Conservation (phyloP, 2,797 vertebrate genomes). For the Poeciliopsis presidionis region DNA sequence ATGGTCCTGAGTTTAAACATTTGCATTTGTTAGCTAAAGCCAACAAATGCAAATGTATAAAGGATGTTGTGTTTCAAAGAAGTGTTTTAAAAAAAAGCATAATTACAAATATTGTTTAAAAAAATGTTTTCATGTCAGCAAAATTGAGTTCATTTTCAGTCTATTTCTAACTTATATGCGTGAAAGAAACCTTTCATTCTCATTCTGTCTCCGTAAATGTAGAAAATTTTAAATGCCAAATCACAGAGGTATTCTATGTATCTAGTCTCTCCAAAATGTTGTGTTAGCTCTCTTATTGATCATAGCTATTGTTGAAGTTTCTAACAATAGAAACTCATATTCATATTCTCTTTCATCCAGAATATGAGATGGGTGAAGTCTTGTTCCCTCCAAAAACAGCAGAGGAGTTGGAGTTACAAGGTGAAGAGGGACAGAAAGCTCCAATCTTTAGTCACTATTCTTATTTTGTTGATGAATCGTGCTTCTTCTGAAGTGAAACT, state of each 20-base stretch:
- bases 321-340: too few relatives aligned
- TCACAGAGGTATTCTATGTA: background rate
- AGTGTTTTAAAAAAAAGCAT: background rate
- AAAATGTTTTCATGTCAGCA: background rate
- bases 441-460: constrained; percentile 84
- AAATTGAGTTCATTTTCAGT: background rate
- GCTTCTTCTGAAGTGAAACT: background rate
- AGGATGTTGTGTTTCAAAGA: background rate
- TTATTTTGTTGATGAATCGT: constrained; percentile 80
- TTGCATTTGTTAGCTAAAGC: background rate
- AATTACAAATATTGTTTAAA: background rate
- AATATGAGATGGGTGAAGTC: constrained; percentile 65
- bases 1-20: background rate
- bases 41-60: too few relatives aligned
- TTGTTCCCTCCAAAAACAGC: constrained; percentile 85
- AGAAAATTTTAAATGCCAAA: background rate
- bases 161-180: background rate
- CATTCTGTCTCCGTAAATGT: background rate
- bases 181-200: background rate
- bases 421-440: constrained; percentile 75
- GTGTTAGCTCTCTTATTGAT: background rate
- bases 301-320: background rate
- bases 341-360: constrained; percentile 49
- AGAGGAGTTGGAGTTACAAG: constrained; percentile 81
- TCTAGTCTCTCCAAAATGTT: background rate